Evolutionary conservation across 2,797 vertebrate genomes (phyloP), one percentile per base, ranked within the genome.

Genomic region (Alca torda): DNA sequence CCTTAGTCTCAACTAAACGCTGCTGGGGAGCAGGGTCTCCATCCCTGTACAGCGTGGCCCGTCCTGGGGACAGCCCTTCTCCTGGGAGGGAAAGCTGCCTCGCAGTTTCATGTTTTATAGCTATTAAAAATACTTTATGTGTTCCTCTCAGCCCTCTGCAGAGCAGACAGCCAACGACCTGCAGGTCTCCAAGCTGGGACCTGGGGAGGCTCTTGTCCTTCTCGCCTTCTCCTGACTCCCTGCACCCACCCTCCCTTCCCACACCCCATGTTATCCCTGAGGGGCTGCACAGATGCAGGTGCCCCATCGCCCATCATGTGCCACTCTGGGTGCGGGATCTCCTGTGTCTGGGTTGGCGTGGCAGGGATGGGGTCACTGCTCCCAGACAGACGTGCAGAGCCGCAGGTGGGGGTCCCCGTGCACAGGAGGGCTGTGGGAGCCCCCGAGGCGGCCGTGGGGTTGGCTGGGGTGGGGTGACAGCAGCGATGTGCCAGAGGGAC

Each of bases 401-500:
- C 9, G 19, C 10, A 35, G 15, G 25, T 39, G 53, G 4, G 23
- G 26, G 18, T 70, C 23, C 25, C 45, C 63, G 6, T 18, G 59
- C 37, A 4, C 1, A 4, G 73, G 20, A 26, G 53, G 45, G 61
- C 64, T 53, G 54, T 3, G 2, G 33, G 18, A 43, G 13, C 21
- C 16, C 21, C 45, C 15, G 1, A 3, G 9, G 33, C 11, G 3
- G 30, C 37, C 1, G 3, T 18, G 15, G 21, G 18, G n/a, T n/a
- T 53, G 51, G 43, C 61, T 16, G 50, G 48, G 57, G 20, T 45
- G 39, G 11, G 59, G n/a, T 16, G 6, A 11, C 23, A 20, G 6
- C 0, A 1, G 28, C 30, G 45, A n/a, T 1, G 0, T 20, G 33
- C 14, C 0, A 1, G 13, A 35, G 43, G 33, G 67, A 53, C 11